Evolutionary conservation across 2,113 vertebrate species (phyloP).

Genomic region (Monarcha castaneiventris): DNA sequence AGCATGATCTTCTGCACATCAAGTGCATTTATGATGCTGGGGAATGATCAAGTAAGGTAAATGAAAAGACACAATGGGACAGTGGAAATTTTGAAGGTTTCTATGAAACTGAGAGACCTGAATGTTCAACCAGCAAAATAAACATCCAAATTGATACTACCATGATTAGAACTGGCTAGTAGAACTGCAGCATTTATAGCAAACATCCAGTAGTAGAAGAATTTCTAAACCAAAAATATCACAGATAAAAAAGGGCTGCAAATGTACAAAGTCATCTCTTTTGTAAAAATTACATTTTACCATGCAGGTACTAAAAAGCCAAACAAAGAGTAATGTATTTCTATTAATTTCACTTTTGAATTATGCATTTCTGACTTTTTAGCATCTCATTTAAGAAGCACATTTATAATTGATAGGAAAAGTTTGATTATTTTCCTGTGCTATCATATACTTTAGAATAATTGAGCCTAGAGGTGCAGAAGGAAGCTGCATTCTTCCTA

Average conservation of each 20-base stretch:
- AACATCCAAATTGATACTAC: not conserved
- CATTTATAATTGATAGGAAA: conserved; percentile 51
- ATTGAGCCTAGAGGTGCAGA: conserved; percentile 45
- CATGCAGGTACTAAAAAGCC: not conserved
- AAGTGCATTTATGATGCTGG: not conserved
- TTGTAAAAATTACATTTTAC: not conserved
- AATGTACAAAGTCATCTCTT: not conserved
- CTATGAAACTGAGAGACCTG: not conserved
- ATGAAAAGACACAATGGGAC: not conserved
- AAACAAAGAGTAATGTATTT: not conserved
- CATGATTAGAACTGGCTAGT: not conserved
- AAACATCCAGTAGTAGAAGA: not conserved
- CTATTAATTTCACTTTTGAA: conserved; percentile 21
- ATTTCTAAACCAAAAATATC: not conserved
- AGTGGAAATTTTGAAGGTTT: not conserved
- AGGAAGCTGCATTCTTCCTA: conserved; percentile 51
- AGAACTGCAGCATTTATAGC: not conserved
- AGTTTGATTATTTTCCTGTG: conserved; percentile 52
- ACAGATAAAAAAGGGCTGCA: not conserved
- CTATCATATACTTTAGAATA: conserved; percentile 54
- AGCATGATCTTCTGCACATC: not conserved
- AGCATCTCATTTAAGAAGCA: conserved; percentile 30
- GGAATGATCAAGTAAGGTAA: not conserved
- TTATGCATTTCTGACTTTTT: conserved; percentile 27
- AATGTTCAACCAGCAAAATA: not conserved